Percentiles rank a stretch among this genome's conserved stretches.
Conservation (phyloP, 2,888 invertebrate species). For the Mimas tiliae region DNA sequence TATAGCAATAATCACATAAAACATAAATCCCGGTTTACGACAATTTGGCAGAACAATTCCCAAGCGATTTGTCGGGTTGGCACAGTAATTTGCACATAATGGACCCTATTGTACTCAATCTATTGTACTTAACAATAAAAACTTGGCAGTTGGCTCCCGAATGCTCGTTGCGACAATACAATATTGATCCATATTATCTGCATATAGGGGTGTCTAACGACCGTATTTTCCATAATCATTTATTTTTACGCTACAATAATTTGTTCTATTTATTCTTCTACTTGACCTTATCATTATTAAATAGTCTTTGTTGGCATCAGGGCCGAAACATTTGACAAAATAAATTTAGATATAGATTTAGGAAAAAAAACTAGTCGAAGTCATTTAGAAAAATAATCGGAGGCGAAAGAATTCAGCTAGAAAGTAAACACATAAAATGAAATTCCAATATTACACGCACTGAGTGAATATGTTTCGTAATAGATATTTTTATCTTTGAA, state of each 20-base stretch:
- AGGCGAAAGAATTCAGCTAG: background rate
- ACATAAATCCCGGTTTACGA: background rate
- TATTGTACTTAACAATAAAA: slow-evolving; percentile 38
- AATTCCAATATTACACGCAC: background rate
- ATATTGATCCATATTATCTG: slow-evolving; percentile 31
- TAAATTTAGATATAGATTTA: too few species aligned
- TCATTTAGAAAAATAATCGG: background rate
- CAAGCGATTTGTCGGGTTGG: slow-evolving; percentile 29
- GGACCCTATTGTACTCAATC: slow-evolving; percentile 33
- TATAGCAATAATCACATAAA: background rate
- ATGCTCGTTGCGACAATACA: slow-evolving; percentile 36
- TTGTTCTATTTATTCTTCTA: too few species aligned
- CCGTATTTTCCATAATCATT: background rate
- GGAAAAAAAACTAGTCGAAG: too few species aligned
- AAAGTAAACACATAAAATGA: background rate
- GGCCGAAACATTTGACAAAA: background rate
- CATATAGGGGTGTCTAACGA: slow-evolving; percentile 29
- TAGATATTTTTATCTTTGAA: slow-evolving; percentile 32
- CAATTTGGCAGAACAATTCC: background rate
- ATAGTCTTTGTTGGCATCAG: too few species aligned
- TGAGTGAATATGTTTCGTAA: slow-evolving; percentile 31
- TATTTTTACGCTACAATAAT: too few species aligned
- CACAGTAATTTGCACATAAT: slow-evolving; percentile 38
- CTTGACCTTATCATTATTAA: too few species aligned
- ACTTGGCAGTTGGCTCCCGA: slow-evolving; percentile 44